A percentile compares a stretch with the other conserved stretches of the same genome.
Conservation (phyloP, 2,113 vertebrate species). For the Pygoscelis antarcticus region DNA sequence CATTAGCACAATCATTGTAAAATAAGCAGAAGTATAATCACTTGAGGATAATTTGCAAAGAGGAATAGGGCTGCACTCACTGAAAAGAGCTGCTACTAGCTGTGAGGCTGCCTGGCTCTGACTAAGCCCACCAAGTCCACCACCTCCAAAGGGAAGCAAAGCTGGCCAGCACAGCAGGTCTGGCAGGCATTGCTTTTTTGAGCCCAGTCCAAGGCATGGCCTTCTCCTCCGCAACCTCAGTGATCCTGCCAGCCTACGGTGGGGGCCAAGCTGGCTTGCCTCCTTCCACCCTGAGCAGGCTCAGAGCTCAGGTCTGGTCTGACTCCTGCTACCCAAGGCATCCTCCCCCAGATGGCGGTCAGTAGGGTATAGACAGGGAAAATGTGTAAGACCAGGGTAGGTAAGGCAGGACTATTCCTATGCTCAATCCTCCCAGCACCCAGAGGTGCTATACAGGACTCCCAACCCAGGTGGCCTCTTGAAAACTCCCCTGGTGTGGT, state of each 20-base stretch:
- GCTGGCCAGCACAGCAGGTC: neutral
- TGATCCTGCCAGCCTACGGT: rapidly evolving
- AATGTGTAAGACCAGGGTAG: neutral
- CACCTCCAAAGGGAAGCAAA: neutral
- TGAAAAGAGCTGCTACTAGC: neutral
- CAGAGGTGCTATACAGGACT: neutral
- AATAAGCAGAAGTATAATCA: constrained; percentile 49
- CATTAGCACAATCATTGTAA: constrained; percentile 44
- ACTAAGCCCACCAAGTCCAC: neutral
- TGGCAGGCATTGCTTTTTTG: neutral
- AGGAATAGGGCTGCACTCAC: constrained; percentile 9
- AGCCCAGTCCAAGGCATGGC: neutral
- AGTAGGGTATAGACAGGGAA: neutral
- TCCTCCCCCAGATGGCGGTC: too few species aligned
- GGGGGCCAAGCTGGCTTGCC: neutral
- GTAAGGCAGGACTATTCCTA: neutral
- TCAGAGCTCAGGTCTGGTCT: neutral
- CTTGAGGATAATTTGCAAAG: neutral
- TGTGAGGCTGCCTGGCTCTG: neutral
- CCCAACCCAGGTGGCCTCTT: neutral
- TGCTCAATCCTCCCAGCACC: neutral
- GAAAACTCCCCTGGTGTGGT: neutral
- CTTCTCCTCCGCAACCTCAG: neutral
- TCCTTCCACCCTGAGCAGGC: neutral
- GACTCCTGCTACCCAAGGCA: neutral